Evolutionary conservation across 2,113 vertebrate genomes (phyloP), one percentile per base, ranked within the genome.

Genomic region (Osmerus mordax): DNA sequence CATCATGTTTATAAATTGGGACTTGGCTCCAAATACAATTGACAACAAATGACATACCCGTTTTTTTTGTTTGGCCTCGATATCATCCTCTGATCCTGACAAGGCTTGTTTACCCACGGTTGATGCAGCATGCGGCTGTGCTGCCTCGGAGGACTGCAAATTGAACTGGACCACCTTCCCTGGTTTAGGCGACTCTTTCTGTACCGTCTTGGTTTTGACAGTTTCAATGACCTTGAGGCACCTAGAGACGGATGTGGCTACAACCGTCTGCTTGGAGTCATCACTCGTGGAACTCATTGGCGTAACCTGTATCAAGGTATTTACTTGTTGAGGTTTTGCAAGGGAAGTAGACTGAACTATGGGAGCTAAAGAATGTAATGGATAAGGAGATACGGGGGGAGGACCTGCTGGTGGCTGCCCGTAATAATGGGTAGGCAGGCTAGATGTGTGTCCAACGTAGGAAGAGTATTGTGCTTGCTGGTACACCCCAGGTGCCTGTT

Each of bases 181-280:
- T 41, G 9, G 32, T 51, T 28, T 64, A 29, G 62, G 29, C 29
- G 16, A 13, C 29, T 15, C 25, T 28, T 65, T 41, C 64, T 65
- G 16, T 51, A 11, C 11, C 0, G 64, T n/a, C 63, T 1, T 29
- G 32, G 4, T 65, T 65, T 19, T 19, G 8, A 19, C 36, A 7
- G 64, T 65, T 47, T 65, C 64, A 21, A 65, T 65, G 7, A 65
- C 36, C 41, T 47, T 65, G n/a, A 65, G 64, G 64, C 64, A 65
- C 16, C 64, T 21, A 13, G 64, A 65, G 32, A 18, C 9, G 41
- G 32, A 19, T 2, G 19, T 65, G 19, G 11, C 28, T 65, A 32
- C 28, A 18, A 65, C 23, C 12, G 28, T 62, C 41, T 65, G 32
- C 28, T 41, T 51, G 3, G 47, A 47, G 18, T 29, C n/a, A 8